These are phyloP conservation scores for Cheilosia impressa DNA, from an alignment of 2,888 invertebrate species.

Conservation along the genomic window DNA sequence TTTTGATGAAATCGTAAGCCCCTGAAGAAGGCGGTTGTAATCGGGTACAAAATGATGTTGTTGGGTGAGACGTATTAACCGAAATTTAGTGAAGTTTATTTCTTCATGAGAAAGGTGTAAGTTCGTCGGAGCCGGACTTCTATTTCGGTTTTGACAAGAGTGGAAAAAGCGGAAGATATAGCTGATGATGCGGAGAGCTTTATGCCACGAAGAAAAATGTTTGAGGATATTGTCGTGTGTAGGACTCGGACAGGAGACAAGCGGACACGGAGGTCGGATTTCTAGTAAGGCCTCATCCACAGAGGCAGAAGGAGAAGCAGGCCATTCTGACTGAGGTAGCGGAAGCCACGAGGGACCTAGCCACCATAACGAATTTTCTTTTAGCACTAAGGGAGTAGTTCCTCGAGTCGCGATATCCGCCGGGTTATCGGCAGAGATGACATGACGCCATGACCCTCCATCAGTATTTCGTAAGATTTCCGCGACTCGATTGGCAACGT, in stretches of 20 bases:
- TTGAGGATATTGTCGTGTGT: neutral
- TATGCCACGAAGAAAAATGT: neutral
- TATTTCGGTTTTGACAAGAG: neutral
- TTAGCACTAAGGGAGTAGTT: constrained; percentile 10
- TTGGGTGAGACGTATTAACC: neutral
- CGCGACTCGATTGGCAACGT: constrained; percentile 46
- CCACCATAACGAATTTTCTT: constrained; percentile 44
- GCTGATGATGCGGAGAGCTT: neutral
- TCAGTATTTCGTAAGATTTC: no score
- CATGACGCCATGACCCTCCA: constrained; percentile 58
- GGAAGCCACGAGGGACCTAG: constrained; percentile 46
- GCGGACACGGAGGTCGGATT: neutral
- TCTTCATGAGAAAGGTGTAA: neutral
- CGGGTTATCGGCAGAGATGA: constrained; percentile 45
- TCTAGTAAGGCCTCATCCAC: neutral
- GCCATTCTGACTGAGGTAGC: constrained; percentile 32
- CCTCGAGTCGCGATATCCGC: constrained; percentile 57
- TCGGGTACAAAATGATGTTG: neutral
- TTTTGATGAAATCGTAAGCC: neutral
- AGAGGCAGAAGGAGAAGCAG: neutral
- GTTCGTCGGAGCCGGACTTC: neutral
- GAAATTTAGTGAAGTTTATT: neutral
- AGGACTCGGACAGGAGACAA: neutral
- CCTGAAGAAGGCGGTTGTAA: neutral
- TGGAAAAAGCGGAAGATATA: neutral